A percentile compares a stretch with the other conserved stretches of the same genome.
phyloP scores from a whole-genome alignment of 92 coral and sea anemone genomes.

The Phenganax subtilis region DNA sequence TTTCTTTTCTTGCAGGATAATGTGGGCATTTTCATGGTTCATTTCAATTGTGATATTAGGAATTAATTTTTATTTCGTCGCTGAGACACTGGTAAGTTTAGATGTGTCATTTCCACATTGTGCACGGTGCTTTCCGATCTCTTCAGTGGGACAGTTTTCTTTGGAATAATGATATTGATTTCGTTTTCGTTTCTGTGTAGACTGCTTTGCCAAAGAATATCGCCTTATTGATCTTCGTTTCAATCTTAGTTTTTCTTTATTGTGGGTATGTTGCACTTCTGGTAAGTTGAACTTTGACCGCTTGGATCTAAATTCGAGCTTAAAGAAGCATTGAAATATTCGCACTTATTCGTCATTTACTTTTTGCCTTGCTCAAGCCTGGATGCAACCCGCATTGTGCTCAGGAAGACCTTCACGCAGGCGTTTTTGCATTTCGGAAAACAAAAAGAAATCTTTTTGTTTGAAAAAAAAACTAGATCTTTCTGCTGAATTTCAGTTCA shows the following conservation, averaged over 20 bases:
- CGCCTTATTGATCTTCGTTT: slow-evolving; percentile 59
- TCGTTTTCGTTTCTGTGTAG: slow-evolving; percentile 40
- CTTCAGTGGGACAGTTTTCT: background rate
- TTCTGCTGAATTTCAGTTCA: no score
- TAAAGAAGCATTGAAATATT: no score
- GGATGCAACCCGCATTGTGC: background rate
- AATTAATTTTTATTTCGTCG: slow-evolving; percentile 84
- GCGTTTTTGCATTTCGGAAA: no score
- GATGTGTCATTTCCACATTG: background rate
- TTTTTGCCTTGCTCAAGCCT: background rate
- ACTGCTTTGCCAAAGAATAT: slow-evolving; percentile 55
- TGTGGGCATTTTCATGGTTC: slow-evolving; percentile 65
- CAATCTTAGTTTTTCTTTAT: slow-evolving; percentile 57
- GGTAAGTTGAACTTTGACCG: slow-evolving; percentile 51
- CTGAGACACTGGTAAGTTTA: slow-evolving; percentile 70
- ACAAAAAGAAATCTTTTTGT: no score
- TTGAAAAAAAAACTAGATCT: no score
- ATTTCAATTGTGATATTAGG: slow-evolving; percentile 75
- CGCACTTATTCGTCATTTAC: no score
- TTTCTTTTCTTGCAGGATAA: slow-evolving; percentile 49
- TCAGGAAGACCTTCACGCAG: no score
- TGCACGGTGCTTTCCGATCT: background rate
- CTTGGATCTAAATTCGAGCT: no score
- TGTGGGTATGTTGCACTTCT: slow-evolving; percentile 55
- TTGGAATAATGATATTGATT: background rate